Percentiles rank a stretch among this genome's conserved stretches.
Evolutionary conservation across 2,113 vertebrate species (phyloP).

Genomic region (Catharus fuscescens): DNA sequence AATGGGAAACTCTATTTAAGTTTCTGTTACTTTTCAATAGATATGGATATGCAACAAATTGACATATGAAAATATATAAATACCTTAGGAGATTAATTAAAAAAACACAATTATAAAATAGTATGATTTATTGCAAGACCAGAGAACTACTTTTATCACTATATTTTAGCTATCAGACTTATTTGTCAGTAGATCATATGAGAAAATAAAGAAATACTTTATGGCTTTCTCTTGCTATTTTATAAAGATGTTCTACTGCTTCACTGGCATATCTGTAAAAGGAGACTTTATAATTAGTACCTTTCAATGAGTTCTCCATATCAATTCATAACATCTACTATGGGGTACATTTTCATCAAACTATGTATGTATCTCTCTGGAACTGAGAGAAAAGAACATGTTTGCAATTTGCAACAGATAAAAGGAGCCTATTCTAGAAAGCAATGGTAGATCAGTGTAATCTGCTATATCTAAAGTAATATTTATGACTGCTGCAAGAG

Average conservation of each 20-base stretch:
- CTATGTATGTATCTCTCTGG: neutral
- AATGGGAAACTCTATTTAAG: neutral
- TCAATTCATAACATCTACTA: neutral
- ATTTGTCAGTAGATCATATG: neutral
- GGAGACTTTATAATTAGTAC: neutral
- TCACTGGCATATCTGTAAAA: neutral
- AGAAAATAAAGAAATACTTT: neutral
- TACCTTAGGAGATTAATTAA: neutral
- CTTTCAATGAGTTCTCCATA: neutral
- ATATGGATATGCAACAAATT: neutral
- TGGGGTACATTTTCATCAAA: neutral
- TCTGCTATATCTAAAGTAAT: neutral
- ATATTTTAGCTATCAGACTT: neutral
- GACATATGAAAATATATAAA: neutral
- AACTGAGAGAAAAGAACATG: neutral
- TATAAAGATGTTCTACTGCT: neutral
- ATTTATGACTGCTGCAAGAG: neutral
- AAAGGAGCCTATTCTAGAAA: neutral
- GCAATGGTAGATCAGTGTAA: neutral
- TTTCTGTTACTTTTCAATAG: neutral
- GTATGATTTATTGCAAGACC: neutral
- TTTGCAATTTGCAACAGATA: neutral
- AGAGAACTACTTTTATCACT: neutral
- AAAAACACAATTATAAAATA: accelerated
- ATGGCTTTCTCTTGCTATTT: neutral